These are phyloP conservation scores for Camponotus vicinus DNA, from an alignment of 1,140 invertebrate species.

Conservation along the genomic window DNA sequence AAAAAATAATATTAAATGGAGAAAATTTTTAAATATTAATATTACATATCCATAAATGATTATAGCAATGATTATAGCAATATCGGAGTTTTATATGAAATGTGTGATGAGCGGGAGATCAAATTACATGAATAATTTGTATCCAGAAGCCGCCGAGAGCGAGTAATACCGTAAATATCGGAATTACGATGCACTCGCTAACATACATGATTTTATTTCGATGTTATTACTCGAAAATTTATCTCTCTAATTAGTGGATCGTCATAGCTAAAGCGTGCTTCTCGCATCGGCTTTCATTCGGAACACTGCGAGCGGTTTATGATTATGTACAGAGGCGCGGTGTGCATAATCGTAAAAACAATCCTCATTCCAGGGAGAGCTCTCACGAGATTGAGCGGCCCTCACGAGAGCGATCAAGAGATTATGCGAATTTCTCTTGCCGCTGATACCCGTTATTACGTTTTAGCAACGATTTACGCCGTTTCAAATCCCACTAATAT, in stretches of 20 bases:
- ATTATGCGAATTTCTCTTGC: slow-evolving; percentile 45
- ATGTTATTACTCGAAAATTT: slow-evolving; percentile 52
- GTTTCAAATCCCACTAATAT: slow-evolving; percentile 57
- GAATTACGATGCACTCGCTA: slow-evolving; percentile 23
- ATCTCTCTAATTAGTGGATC: slow-evolving; percentile 54
- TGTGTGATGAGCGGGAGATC: not conserved
- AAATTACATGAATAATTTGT: slow-evolving; percentile 30
- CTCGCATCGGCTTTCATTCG: slow-evolving; percentile 4
- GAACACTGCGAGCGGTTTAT: slow-evolving; percentile 20
- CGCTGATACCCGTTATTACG: slow-evolving; percentile 27
- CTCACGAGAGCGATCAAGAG: slow-evolving; percentile 42
- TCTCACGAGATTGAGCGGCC: slow-evolving; percentile 49
- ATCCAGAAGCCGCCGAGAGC: not conserved
- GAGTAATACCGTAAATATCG: slow-evolving; percentile 5
- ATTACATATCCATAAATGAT: not conserved
- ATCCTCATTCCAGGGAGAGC: slow-evolving; percentile 37
- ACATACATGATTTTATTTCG: slow-evolving; percentile 41
- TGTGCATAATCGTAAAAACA: slow-evolving; percentile 30
- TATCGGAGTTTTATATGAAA: not conserved
- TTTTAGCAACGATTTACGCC: slow-evolving; percentile 52
- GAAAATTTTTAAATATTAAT: not conserved
- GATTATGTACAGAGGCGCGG: not conserved
- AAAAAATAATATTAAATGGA: not conserved
- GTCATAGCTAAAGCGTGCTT: slow-evolving; percentile 15
- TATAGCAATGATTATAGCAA: not conserved